Evolutionary conservation across 2,797 vertebrate species (phyloP), one percentile per base, ranked within the genome.

Genomic region (Leptoclinus maculatus): DNA sequence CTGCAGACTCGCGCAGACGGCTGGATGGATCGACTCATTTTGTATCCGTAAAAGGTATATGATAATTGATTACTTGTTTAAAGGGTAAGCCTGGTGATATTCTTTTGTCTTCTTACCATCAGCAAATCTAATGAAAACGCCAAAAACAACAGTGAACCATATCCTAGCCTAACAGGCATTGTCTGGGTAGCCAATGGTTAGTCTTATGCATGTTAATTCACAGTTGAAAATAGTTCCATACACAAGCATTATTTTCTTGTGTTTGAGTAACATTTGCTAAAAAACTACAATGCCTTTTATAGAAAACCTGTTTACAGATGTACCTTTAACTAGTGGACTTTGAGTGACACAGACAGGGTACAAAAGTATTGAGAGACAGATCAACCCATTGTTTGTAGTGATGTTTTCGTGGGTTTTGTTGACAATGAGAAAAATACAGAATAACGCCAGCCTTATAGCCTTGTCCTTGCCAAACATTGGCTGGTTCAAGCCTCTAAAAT

Each of bases 1-100:
- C 70, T 49, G 72, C 49, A 66, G 73, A 74, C 34, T 67, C 29
- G 41, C 51, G 45, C 17, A 75, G 56, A 75, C 51, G 21, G 41
- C 39, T 71, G 63, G 2, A 8, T 36, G 41, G 56, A 54, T 56
- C 21, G 14, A 71, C 45, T 74, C 21, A n/a, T 72, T 78, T 71
- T 27, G 36, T 66, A 53, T 72, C 36, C 11, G 25, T 23, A 29
- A 47, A 54, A 57, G 51, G 10, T 81, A 45, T 73, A 41, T 54
- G 32, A n/a, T 27, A 4, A 32, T 1, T 39, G 19, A 53, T 70
- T 25, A 17, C n/a, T 3, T 36, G 1, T 53, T 68, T 17, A 17
- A 59, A 41, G 23, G 7, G 27, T 23, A 29, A 34, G 4, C 36
- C 3, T 41, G 34, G 13, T 62, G 10, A 54, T 27, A 2, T 66